Evolutionary conservation across 2,797 vertebrate genomes (phyloP), one percentile per base, ranked within the genome.

Genomic region (Bufotes viridis): DNA sequence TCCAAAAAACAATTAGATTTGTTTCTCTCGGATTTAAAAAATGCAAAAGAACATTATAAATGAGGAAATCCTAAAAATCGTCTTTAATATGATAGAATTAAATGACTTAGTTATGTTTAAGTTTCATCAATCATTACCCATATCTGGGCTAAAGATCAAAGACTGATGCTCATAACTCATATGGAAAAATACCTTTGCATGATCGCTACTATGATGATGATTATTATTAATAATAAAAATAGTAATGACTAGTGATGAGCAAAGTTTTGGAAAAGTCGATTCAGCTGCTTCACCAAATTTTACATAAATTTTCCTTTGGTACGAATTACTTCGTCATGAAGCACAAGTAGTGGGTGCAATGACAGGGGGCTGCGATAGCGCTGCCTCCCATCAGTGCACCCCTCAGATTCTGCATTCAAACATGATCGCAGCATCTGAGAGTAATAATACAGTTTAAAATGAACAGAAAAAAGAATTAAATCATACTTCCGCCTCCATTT

Each of bases 71-170:
- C 76, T 82, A 87, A 69, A 89, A 91, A 89, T 82, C 79, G 42
- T 81, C 57, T 63, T 42, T 89, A 89, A 91, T 20, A 13, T 11
- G 60, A 79, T 85, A 87, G 80, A 57, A 69, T 72, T 75, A 15
- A 82, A 87, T 78, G 83, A 86, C 70, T 65, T 80, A 49, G 75
- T 88, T 85, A 88, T 85, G 90, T 89, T 92, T 90, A 90, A 90
- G 91, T 88, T 92, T 91, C 91, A 92, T 92, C 92, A 91, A 89
- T 91, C 92, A 78, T 49, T 91, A 87, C 89, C 10, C 3, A 87
- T 91, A 86, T 90, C 85, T 91, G 88, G 82, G 89, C 7, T 29
- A 63, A 65, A 78, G 29, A 75, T 42, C 78, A 72, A 29, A 7
- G 18, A 29, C 55, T 24, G 17, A 53, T 20, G 53, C 18, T 81